These are phyloP conservation scores for Globodera rostochiensis DNA, from an alignment of 1,140 invertebrate species.

Conservation along the genomic window DNA sequence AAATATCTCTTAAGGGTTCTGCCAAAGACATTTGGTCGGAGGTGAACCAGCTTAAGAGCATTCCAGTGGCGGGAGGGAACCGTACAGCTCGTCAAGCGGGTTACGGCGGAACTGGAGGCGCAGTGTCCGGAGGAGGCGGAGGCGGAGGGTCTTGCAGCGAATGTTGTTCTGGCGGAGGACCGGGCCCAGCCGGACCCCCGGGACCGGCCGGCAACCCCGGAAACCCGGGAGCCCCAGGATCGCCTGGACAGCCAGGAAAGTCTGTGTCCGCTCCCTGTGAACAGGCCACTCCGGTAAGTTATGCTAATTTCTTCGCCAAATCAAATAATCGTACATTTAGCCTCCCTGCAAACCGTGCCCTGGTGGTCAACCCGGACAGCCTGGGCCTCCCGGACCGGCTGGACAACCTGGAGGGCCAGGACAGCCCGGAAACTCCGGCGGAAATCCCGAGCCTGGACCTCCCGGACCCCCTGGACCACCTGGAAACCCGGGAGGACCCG, in stretches of 20 bases:
- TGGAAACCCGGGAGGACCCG: conserved; percentile 42
- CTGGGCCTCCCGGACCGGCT: conserved; percentile 52
- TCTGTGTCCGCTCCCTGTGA: conserved; percentile 29
- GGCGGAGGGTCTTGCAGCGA: conserved; percentile 43
- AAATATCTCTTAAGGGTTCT: conserved; percentile 45
- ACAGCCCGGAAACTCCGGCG: conserved; percentile 40
- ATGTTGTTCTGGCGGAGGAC: conserved; percentile 53
- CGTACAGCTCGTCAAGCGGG: conserved; percentile 61
- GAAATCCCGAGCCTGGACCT: conserved; percentile 31
- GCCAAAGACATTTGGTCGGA: conserved; percentile 65
- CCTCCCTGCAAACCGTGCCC: conserved; percentile 46
- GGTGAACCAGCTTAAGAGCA: conserved; percentile 58
- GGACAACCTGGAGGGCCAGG: conserved; percentile 52
- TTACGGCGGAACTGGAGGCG: conserved; percentile 36
- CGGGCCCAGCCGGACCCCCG: conserved; percentile 50
- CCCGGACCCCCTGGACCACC: conserved; percentile 35
- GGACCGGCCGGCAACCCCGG: conserved; percentile 53
- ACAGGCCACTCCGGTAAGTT: conserved; percentile 31
- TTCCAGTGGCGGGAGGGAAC: conserved; percentile 53
- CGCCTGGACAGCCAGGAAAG: conserved; percentile 31
- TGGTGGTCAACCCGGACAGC: conserved; percentile 45
- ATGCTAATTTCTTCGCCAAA: not conserved
- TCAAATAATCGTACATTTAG: not conserved
- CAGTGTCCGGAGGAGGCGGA: conserved; percentile 43
- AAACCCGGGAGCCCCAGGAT: conserved; percentile 55